These are phyloP conservation scores for Augiades crinisus DNA, from an alignment of 2,888 invertebrate species.

Conservation along the genomic window DNA sequence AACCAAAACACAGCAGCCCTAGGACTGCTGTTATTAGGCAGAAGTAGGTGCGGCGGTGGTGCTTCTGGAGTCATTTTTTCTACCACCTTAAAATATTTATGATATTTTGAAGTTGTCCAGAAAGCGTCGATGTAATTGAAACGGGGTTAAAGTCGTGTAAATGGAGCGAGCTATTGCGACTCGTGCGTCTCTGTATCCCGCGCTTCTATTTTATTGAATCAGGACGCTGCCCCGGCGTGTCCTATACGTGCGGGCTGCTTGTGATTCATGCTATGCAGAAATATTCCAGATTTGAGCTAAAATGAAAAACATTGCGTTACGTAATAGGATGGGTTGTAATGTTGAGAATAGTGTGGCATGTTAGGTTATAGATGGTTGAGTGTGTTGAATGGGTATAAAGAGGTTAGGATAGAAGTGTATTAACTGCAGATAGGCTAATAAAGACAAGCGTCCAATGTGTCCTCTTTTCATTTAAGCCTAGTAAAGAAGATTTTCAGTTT, in stretches of 20 bases:
- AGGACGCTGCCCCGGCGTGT: constrained; percentile 51
- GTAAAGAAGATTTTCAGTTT: too few relatives aligned
- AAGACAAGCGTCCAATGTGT: too few relatives aligned
- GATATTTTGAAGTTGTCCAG: too few relatives aligned
- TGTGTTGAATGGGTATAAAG: too few relatives aligned
- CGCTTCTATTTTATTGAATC: constrained; percentile 71
- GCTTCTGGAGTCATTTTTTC: too few relatives aligned
- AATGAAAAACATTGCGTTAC: constrained; percentile 40
- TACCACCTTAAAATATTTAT: too few relatives aligned
- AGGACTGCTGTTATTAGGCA: too few relatives aligned
- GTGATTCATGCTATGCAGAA: constrained; percentile 73
- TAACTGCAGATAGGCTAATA: too few relatives aligned
- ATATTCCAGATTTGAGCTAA: constrained; percentile 65
- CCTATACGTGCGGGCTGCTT: constrained; percentile 58
- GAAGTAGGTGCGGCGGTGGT: too few relatives aligned
- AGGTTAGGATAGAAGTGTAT: too few relatives aligned
- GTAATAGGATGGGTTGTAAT: constrained; percentile 9
- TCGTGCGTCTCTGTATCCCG: constrained; percentile 49
- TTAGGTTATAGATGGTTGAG: background rate
- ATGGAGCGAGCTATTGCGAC: constrained; percentile 11
- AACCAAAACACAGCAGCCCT: too few relatives aligned
- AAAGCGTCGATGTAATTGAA: constrained; percentile 28
- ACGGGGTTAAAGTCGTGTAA: constrained; percentile 9
- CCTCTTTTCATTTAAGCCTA: too few relatives aligned
- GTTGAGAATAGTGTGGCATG: background rate